phyloP scores from a whole-genome alignment of 2,888 invertebrate species.

The Leucophenga maculata region DNA sequence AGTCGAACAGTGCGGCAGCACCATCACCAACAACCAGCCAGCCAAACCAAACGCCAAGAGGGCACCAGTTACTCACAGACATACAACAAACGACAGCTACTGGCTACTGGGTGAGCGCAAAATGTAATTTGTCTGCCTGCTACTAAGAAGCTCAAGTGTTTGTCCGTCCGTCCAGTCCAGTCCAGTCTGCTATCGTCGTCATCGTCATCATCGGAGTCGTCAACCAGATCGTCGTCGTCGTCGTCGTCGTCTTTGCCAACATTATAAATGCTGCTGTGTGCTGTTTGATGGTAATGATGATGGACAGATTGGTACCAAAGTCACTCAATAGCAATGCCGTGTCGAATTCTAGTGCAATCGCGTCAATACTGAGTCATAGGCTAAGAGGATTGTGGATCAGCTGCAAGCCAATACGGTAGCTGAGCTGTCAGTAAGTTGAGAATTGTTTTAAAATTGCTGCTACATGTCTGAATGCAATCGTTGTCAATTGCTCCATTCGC shows the following conservation, averaged over 20 bases:
- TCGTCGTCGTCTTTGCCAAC: slow-evolving; percentile 7
- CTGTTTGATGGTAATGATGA: slow-evolving; percentile 70
- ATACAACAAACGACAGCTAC: not conserved
- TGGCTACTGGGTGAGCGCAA: slow-evolving; percentile 31
- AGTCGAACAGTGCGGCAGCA: not conserved
- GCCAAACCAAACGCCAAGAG: slow-evolving; percentile 17
- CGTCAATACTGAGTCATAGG: slow-evolving; percentile 29
- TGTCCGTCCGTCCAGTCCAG: slow-evolving; percentile 36
- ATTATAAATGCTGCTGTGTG: slow-evolving; percentile 53
- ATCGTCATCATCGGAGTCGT: slow-evolving; percentile 10
- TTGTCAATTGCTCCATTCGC: slow-evolving; percentile 24
- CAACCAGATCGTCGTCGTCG: not conserved
- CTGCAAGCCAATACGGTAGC: slow-evolving; percentile 57
- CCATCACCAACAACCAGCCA: slow-evolving; percentile 25
- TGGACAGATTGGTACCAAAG: slow-evolving; percentile 71
- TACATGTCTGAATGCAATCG: slow-evolving; percentile 70
- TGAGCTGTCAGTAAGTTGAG: slow-evolving; percentile 70
- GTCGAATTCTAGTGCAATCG: slow-evolving; percentile 38
- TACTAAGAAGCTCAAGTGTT: slow-evolving; percentile 33
- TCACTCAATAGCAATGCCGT: slow-evolving; percentile 60
- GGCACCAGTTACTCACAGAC: slow-evolving; percentile 36
- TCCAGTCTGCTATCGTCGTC: slow-evolving; percentile 46
- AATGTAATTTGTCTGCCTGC: slow-evolving; percentile 28
- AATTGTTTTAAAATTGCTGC: slow-evolving; percentile 71
- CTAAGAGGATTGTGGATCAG: slow-evolving; percentile 29